Evolutionary conservation across 2,888 invertebrate genomes (phyloP).

Genomic region (Chironomus tentans): DNA sequence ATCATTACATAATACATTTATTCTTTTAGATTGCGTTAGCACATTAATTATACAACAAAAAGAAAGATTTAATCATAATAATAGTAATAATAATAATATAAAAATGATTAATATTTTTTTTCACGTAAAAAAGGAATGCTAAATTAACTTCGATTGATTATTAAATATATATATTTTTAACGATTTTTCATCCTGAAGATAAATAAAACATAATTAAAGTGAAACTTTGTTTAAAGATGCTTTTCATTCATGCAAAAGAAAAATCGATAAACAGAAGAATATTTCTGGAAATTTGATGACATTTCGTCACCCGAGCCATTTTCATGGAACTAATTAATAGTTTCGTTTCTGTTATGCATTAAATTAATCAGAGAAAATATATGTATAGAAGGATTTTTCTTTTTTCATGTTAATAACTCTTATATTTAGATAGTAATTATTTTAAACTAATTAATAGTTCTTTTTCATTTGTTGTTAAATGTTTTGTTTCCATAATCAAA

Average conservation of each 20-base stretch:
- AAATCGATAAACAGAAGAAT: too few species aligned
- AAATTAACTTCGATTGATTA: slow-evolving; percentile 13
- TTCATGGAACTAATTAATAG: too few species aligned
- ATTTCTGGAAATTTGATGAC: too few species aligned
- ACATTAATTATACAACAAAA: background rate
- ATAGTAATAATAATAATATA: background rate
- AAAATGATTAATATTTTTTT: background rate
- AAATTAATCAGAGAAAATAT: background rate
- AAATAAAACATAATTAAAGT: background rate
- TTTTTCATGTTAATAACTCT: background rate
- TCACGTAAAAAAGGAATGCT: slow-evolving; percentile 23
- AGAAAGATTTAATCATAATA: background rate
- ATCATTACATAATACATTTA: background rate
- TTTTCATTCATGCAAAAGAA: too few species aligned
- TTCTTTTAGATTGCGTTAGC: background rate
- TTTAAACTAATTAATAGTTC: background rate
- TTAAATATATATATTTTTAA: background rate
- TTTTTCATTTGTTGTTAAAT: background rate
- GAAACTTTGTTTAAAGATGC: too few species aligned
- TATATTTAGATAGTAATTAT: background rate
- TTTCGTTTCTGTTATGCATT: background rate
- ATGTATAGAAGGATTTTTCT: background rate
- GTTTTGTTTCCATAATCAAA: background rate
- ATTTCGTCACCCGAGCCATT: too few species aligned
- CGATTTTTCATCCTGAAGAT: background rate